Base-by-base conservation (phyloP, 1,140 invertebrate genomes). In the Ceratina japonica region DNA sequence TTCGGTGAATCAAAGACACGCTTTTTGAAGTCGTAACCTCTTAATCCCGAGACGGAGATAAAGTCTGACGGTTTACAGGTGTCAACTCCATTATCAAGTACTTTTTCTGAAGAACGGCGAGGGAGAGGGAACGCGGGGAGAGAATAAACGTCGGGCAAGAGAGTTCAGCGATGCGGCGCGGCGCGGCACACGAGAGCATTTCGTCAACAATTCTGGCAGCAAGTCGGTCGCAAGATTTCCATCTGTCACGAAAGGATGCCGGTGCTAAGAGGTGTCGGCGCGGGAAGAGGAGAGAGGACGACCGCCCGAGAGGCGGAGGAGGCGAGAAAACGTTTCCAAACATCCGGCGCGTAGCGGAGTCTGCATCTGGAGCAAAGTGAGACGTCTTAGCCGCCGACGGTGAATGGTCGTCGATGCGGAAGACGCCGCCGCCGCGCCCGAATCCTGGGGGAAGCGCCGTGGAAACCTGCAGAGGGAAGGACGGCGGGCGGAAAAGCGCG, bases 191-290 rank as follows among this genome's bases (percentile, higher is more conserved):
- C 72, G 31, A 61, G 66, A 85, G 78, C 64, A 54, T 86, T 86
- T 85, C 83, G 82, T 85, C 83, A 81, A 86, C 83, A 59, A 82
- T 70, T 73, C 80, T 76, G 75, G 71, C 80, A 75, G 75, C 83
- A 69, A 85, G 75, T 85, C 75, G 73, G 74, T 85, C 80, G 75
- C 75, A 63, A 74, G 84, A 86, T 85, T 86, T 85, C 84, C 80
- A 85, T 85, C 84, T 82, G 75, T 79, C 75, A 71, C 73, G 75
- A 58, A 27, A 75, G 56, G 72, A 65, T 58, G 61, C 52, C 49
- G 3, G 18, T 44, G 54, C 31, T 74, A 65, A 62, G 73, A 58
- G 62, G 61, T n/a, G 52, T n/a, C 44, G 44, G 54, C 16, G 52
- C 18, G 22, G 5, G 22, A 52, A 51, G 13, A 51, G 64, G 13